phyloP scores from a whole-genome alignment of 30 jellyfish, hydroid and myxozoan species.

The Cassiopea xamachana region DNA sequence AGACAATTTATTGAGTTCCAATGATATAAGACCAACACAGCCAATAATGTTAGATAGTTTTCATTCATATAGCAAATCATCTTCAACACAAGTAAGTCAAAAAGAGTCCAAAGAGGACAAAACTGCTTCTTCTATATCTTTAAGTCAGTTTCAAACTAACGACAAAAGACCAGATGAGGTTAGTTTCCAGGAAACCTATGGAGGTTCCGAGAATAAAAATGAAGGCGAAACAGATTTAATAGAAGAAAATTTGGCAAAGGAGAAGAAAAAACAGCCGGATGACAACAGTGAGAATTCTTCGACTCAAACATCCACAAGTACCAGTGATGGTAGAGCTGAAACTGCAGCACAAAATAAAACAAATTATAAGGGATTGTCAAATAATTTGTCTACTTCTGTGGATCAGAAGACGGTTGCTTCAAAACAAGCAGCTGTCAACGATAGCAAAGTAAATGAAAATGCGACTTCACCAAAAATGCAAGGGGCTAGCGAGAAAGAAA shows the following conservation, averaged over 20 bases:
- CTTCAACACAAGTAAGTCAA: background rate
- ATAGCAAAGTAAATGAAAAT: slow-evolving; percentile 4
- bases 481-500: slow-evolving; percentile 20
- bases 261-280: background rate
- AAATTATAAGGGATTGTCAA: background rate
- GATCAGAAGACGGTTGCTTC: background rate
- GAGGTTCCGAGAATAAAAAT: background rate
- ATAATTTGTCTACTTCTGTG: background rate
- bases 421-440: slow-evolving; percentile 25
- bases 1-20: background rate
- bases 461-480: background rate
- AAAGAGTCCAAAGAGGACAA: background rate
- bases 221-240: background rate
- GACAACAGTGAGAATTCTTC: background rate
- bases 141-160: slow-evolving; percentile 32
- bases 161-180: slow-evolving; percentile 50
- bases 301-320: too few relatives aligned
- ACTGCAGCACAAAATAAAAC: background rate
- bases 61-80: background rate
- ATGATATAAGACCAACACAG: slow-evolving; percentile 5
- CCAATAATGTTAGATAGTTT: background rate
- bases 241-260: background rate
- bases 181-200: slow-evolving; percentile 21
- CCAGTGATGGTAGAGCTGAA: background rate
- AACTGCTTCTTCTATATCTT: slow-evolving; percentile 27